A percentile compares a stretch with the other conserved stretches of the same genome.
Evolutionary conservation across 2,888 invertebrate genomes (phyloP).

Genomic region (Microctonus aethiopoides): DNA sequence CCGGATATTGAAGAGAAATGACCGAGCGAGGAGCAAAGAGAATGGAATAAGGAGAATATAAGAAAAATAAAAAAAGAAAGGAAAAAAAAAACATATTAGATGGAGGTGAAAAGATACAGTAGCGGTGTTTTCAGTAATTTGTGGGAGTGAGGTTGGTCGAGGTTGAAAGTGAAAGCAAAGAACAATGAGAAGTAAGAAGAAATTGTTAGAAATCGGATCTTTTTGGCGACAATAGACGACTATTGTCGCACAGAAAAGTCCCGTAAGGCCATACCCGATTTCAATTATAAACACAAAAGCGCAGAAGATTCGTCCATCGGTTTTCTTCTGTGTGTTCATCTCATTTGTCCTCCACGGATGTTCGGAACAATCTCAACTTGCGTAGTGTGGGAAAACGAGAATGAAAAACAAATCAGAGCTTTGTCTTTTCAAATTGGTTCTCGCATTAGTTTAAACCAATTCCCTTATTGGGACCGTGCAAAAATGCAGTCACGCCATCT

Average conservation of each 20-base stretch:
- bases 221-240: slow-evolving; percentile 21
- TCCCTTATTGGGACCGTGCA: too few relatives aligned
- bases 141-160: slow-evolving; percentile 12
- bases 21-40: neutral
- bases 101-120: slow-evolving; percentile 2
- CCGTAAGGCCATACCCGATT: slow-evolving; percentile 31
- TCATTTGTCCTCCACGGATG: slow-evolving; percentile 6
- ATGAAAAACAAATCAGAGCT: slow-evolving; percentile 26
- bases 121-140: slow-evolving; percentile 11
- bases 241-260: slow-evolving; percentile 13
- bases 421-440: slow-evolving; percentile 51
- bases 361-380: slow-evolving; percentile 11
- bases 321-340: slow-evolving; percentile 36
- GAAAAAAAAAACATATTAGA: slow-evolving; percentile 3
- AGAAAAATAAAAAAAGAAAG: neutral
- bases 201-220: slow-evolving; percentile 25
- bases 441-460: slow-evolving; percentile 28
- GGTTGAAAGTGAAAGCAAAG: slow-evolving; percentile 15
- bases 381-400: slow-evolving; percentile 37
- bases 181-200: slow-evolving; percentile 25
- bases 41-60: neutral
- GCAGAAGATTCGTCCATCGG: slow-evolving; percentile 34
- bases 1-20: neutral
- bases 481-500: too few relatives aligned
- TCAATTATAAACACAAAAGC: slow-evolving; percentile 53